Evolutionary conservation across 1,140 invertebrate species (phyloP).

Genomic region (Cherax destructor): DNA sequence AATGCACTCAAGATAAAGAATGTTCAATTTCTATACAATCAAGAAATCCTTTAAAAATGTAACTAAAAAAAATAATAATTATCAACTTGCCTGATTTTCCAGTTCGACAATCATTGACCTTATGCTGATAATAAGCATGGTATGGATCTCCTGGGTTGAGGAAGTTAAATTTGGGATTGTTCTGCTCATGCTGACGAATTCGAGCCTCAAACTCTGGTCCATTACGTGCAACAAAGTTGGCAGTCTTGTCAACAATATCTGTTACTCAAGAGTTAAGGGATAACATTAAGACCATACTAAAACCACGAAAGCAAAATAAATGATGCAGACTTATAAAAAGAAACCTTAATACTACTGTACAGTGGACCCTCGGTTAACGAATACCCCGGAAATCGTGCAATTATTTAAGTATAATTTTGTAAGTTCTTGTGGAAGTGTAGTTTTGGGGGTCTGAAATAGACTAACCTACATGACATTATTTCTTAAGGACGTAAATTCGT

Average conservation of each 20-base stretch:
- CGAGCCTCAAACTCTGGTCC: slow-evolving; percentile 98
- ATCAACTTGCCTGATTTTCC: slow-evolving; percentile 82
- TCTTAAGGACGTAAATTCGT: too few species aligned
- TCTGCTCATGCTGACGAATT: slow-evolving; percentile 96
- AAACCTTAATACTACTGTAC: not conserved
- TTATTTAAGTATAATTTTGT: too few species aligned
- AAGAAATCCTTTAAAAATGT: too few species aligned
- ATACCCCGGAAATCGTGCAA: not conserved
- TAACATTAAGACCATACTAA: slow-evolving; percentile 16
- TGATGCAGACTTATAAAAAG: not conserved
- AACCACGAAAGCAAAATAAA: not conserved
- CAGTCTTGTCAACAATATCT: slow-evolving; percentile 99
- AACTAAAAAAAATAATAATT: too few species aligned
- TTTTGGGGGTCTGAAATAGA: too few species aligned
- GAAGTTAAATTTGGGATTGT: slow-evolving; percentile 99
- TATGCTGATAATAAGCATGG: slow-evolving; percentile 98
- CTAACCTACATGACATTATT: too few species aligned
- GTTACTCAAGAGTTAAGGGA: slow-evolving; percentile 71
- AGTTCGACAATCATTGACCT: slow-evolving; percentile 96
- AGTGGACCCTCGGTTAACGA: not conserved
- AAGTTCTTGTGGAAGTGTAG: too few species aligned
- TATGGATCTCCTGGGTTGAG: slow-evolving; percentile 98
- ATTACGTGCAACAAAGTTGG: slow-evolving; percentile 98
- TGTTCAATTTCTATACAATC: too few species aligned
- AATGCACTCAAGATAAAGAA: too few species aligned